Evolutionary conservation across 2,113 vertebrate genomes (phyloP).

Genomic region (Platysternon megacephalum): DNA sequence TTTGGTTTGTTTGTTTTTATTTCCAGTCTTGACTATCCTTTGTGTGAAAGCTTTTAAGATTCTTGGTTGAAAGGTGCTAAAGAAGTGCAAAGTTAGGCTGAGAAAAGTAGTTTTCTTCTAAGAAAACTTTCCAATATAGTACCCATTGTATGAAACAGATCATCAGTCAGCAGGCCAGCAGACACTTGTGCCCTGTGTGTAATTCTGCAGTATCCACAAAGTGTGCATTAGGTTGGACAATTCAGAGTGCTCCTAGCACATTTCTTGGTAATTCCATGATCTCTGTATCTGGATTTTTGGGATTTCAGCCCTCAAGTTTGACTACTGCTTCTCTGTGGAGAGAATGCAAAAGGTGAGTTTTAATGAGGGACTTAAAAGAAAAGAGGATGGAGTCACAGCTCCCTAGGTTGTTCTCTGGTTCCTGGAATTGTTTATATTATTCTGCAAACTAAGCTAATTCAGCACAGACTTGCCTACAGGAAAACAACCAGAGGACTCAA

Average conservation of each 20-base stretch:
- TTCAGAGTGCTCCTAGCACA: background rate
- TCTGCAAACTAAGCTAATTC: background rate
- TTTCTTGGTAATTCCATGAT: background rate
- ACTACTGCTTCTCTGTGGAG: constrained; percentile 45
- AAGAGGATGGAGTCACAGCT: background rate
- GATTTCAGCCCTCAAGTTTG: background rate
- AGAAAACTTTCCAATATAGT: background rate
- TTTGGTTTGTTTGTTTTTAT: background rate
- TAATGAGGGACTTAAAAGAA: background rate
- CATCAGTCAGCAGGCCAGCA: background rate
- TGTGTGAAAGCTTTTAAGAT: background rate
- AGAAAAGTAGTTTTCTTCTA: background rate
- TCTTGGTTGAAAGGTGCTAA: background rate
- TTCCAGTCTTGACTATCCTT: background rate
- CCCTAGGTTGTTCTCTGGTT: background rate
- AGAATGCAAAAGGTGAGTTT: background rate
- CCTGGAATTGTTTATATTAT: background rate
- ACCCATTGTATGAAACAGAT: background rate
- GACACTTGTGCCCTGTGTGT: background rate
- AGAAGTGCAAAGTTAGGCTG: background rate
- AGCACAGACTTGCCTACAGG: background rate
- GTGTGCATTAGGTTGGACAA: background rate
- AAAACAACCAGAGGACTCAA: background rate
- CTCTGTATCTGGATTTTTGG: background rate
- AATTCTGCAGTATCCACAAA: background rate